A percentile compares a stretch with the other conserved stretches of the same genome.
phyloP scores from a whole-genome alignment of 2,113 vertebrate species.

The Oncorhynchus kisutch region DNA sequence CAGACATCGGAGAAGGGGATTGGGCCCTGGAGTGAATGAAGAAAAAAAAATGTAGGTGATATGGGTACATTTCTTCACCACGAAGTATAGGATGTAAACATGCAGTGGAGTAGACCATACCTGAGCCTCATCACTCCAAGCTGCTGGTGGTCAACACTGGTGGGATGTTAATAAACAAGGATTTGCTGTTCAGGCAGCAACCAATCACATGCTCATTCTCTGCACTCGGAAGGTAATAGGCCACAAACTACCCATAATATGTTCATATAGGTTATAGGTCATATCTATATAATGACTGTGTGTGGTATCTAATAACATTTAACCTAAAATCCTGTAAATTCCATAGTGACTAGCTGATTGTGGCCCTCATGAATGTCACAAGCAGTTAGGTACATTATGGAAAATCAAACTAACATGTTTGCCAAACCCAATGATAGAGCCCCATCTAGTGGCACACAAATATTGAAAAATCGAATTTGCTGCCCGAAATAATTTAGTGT shows the following conservation, averaged over 20 bases:
- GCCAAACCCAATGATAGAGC: neutral
- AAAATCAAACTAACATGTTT: neutral
- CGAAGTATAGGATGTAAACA: neutral
- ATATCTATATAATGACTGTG: no score
- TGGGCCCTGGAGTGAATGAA: constrained; percentile 16
- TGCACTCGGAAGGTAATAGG: neutral
- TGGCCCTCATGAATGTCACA: neutral
- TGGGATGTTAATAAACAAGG: constrained; percentile 7
- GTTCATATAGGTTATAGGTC: no score
- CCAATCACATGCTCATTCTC: constrained; percentile 4
- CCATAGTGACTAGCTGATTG: neutral
- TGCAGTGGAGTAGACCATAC: neutral
- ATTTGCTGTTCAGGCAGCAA: constrained; percentile 38
- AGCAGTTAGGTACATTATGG: neutral
- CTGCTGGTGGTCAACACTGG: constrained; percentile 22
- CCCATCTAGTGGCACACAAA: constrained; percentile 14
- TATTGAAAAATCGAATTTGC: no score
- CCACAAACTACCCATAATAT: neutral
- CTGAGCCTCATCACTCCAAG: neutral
- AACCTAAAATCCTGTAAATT: no score
- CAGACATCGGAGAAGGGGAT: constrained; percentile 13
- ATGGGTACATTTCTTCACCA: constrained; percentile 1
- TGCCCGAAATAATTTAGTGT: no score
- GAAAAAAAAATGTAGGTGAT: constrained; percentile 21
- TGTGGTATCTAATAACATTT: no score